A percentile compares a stretch with the other conserved stretches of the same genome.
Conservation (phyloP, 2,113 vertebrate species). For the Brachypodius melanocephalos region DNA sequence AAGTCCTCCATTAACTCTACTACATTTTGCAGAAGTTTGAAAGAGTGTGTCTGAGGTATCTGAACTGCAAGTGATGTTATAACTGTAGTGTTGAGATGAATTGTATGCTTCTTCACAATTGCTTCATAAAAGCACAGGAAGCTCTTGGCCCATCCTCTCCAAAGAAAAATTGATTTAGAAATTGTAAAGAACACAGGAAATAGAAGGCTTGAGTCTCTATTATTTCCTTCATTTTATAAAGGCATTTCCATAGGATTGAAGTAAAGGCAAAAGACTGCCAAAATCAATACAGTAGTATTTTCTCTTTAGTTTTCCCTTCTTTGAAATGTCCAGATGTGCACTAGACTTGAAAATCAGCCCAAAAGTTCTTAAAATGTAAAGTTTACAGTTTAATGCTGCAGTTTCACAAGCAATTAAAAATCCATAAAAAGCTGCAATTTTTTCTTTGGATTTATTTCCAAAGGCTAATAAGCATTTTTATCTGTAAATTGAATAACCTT, state of each 20-base stretch:
- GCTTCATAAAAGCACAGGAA: background rate
- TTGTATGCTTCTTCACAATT: background rate
- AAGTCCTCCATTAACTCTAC: background rate
- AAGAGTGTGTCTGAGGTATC: background rate
- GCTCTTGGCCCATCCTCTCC: accelerated
- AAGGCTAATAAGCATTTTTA: background rate
- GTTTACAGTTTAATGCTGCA: background rate
- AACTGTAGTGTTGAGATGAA: background rate
- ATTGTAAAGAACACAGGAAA: background rate
- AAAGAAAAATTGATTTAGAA: background rate
- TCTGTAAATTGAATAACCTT: background rate
- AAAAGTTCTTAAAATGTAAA: background rate
- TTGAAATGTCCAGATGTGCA: background rate
- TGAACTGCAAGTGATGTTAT: background rate
- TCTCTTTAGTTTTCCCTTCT: background rate
- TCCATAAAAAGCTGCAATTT: background rate
- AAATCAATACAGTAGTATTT: background rate
- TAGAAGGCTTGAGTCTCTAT: background rate
- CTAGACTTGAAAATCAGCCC: background rate
- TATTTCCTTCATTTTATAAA: background rate
- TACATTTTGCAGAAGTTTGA: background rate
- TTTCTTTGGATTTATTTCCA: background rate
- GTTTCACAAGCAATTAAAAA: background rate
- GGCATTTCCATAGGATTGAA: background rate
- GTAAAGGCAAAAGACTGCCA: background rate